Evolutionary conservation across 2,113 vertebrate species (phyloP).

Genomic region (Gadus macrocephalus): DNA sequence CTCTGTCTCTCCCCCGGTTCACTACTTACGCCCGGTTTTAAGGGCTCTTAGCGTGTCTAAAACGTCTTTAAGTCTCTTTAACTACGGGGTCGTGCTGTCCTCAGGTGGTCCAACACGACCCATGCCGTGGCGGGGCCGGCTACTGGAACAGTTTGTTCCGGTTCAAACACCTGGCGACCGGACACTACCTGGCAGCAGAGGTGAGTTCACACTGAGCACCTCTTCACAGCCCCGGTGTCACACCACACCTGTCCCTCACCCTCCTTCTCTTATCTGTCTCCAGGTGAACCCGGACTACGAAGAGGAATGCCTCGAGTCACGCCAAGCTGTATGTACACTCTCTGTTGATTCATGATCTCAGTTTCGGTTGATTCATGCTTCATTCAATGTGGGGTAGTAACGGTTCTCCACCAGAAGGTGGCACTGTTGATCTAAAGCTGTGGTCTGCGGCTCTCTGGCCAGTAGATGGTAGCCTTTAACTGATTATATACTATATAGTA

Average conservation of each 20-base stretch:
- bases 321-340: constrained; percentile 83
- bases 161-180: constrained; percentile 97
- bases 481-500: neutral
- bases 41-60: too few species aligned
- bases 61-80: too few species aligned
- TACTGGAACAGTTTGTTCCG: constrained; percentile 99
- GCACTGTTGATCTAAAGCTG: neutral
- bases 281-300: constrained; percentile 98
- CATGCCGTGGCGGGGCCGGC: constrained; percentile 90
- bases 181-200: constrained; percentile 96
- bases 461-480: constrained; percentile 48
- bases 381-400: neutral
- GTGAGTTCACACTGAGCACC: constrained; percentile 33
- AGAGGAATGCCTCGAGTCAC: constrained; percentile 88
- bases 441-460: constrained; percentile 14
- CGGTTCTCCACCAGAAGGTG: neutral
- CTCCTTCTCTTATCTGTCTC: constrained; percentile 43
- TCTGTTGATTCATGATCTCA: too few species aligned
- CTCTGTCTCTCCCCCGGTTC: too few species aligned
- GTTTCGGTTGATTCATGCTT: too few species aligned
- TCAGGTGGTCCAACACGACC: constrained; percentile 92
- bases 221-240: neutral
- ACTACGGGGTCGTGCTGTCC: neutral
- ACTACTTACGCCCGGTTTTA: too few species aligned
- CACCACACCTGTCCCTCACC: neutral